Evolutionary conservation across 2,113 vertebrate species (phyloP).

Genomic region (Mobula hypostoma): DNA sequence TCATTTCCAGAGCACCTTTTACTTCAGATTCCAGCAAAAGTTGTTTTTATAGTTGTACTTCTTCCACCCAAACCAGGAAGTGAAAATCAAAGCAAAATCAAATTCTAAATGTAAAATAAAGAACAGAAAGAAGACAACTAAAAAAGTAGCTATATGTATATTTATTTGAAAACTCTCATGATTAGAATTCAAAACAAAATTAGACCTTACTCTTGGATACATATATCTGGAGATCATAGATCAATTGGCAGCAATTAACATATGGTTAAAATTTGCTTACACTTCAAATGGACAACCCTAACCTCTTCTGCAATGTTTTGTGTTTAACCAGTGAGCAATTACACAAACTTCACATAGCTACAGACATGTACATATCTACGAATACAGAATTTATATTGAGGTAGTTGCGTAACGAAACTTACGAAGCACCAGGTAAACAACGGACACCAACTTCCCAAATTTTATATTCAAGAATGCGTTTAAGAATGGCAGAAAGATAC

Average conservation of each 20-base stretch:
- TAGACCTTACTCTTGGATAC: not conserved
- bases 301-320: not conserved
- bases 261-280: not conserved
- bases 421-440: not conserved
- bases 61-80: no score
- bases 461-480: not conserved
- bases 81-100: no score
- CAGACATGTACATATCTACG: not conserved
- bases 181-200: not conserved
- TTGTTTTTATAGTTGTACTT: no score
- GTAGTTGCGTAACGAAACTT: not conserved
- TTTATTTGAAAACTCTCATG: not conserved
- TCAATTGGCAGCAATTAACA: no score
- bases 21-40: no score
- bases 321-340: not conserved
- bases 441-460: not conserved
- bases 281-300: not conserved
- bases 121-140: not conserved
- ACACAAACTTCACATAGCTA: not conserved
- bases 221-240: no score
- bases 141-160: no score
- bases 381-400: not conserved
- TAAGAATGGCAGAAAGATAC: not conserved
- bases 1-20: no score
- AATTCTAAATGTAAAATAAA: not conserved